Conservation (phyloP, 2,113 vertebrate genomes). For the Halcyon malimbica region DNA sequence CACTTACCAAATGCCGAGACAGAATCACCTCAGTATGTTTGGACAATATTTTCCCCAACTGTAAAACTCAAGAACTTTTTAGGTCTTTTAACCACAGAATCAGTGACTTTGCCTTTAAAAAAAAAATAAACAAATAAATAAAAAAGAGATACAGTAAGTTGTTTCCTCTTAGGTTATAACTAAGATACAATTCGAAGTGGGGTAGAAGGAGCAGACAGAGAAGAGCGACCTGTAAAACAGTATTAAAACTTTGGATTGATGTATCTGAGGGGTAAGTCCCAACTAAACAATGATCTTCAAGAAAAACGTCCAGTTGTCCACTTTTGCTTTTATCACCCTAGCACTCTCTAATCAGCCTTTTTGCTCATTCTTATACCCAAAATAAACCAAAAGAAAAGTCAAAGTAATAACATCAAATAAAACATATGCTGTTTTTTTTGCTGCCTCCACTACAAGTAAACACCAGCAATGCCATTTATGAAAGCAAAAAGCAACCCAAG, state of each 20-base stretch:
- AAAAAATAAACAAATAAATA: no score
- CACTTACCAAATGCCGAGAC: neutral
- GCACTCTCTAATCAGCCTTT: neutral
- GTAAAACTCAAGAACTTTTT: neutral
- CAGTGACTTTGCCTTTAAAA: neutral
- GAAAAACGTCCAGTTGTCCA: neutral
- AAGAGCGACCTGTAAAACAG: neutral
- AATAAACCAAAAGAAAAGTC: conserved; percentile 29
- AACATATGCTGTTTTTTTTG: neutral
- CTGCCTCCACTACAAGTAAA: conserved; percentile 30
- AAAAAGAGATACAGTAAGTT: neutral
- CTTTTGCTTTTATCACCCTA: neutral
- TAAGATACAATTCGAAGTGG: neutral
- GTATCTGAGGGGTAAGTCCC: neutral
- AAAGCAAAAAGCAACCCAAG: conserved; percentile 54
- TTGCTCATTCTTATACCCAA: neutral
- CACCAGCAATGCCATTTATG: conserved; percentile 49
- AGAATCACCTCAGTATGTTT: neutral
- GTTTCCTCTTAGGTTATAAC: neutral
- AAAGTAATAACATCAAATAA: conserved; percentile 29
- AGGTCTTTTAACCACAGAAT: neutral
- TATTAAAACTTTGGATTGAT: neutral
- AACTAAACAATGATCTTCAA: conserved; percentile 11
- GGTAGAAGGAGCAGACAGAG: neutral
- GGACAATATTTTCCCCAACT: neutral